These are phyloP conservation scores for Brenthis ino DNA, from an alignment of 2,888 invertebrate genomes.

Conservation along the genomic window DNA sequence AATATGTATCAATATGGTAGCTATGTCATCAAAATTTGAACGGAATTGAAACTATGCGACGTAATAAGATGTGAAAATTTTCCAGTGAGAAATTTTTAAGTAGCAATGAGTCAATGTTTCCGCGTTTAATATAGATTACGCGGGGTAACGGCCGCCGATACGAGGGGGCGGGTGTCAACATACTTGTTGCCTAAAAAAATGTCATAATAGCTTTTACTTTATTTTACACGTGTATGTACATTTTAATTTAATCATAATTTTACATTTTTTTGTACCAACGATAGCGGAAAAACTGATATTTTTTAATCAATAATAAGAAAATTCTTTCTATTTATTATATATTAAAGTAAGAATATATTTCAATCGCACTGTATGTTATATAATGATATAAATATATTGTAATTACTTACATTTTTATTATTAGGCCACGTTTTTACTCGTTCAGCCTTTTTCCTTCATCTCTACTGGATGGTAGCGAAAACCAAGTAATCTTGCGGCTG, in stretches of 20 bases:
- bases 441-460: slow-evolving; percentile 78
- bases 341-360: background rate
- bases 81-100: slow-evolving; percentile 26
- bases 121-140: slow-evolving; percentile 40
- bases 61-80: slow-evolving; percentile 20
- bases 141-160: slow-evolving; percentile 45
- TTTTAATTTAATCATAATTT: slow-evolving; percentile 6
- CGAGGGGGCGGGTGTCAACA: slow-evolving; percentile 47
- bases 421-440: slow-evolving; percentile 52
- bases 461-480: slow-evolving; percentile 55
- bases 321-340: background rate
- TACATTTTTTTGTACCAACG: background rate
- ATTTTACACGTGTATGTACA: slow-evolving; percentile 2
- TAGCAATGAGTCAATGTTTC: slow-evolving; percentile 37
- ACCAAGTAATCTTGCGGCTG: slow-evolving; percentile 53
- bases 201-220: slow-evolving; percentile 16
- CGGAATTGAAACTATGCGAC: background rate
- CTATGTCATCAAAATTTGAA: no score
- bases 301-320: background rate
- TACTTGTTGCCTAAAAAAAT: slow-evolving; percentile 41
- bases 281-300: background rate
- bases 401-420: slow-evolving; percentile 75
- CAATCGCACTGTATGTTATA: background rate
- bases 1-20: no score
- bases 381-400: slow-evolving; percentile 5